Percentiles rank a stretch among this genome's conserved stretches.
Evolutionary conservation across 2,888 invertebrate genomes (phyloP).

Genomic region (Agriopis marginaria): DNA sequence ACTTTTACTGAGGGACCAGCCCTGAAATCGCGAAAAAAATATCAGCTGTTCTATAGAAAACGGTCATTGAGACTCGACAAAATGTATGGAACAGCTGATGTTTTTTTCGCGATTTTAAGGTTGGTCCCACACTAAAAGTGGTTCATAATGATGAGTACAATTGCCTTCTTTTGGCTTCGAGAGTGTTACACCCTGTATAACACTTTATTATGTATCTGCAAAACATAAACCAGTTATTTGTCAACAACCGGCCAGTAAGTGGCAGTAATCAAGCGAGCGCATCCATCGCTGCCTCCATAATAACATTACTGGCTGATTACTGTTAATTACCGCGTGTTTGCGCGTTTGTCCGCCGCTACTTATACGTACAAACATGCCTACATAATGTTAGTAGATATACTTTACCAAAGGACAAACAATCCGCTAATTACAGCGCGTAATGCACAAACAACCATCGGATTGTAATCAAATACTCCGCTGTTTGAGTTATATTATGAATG

Average conservation of each 20-base stretch:
- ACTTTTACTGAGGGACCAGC: too few relatives aligned
- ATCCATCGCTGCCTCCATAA: slow-evolving; percentile 2
- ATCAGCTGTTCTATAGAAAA: too few relatives aligned
- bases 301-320: slow-evolving; percentile 20
- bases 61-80: too few relatives aligned
- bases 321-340: slow-evolving; percentile 22
- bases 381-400: not conserved
- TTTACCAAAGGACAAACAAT: slow-evolving; percentile 22
- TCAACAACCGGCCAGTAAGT: too few relatives aligned
- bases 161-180: too few relatives aligned
- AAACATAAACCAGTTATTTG: not conserved
- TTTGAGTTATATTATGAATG: not conserved
- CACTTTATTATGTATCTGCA: not conserved
- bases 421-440: slow-evolving; percentile 27
- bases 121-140: too few relatives aligned
- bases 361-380: slow-evolving; percentile 8
- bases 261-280: slow-evolving; percentile 18
- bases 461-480: slow-evolving; percentile 15
- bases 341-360: slow-evolving; percentile 17
- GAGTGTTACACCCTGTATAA: too few relatives aligned
- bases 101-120: too few relatives aligned
- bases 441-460: slow-evolving; percentile 23
- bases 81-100: too few relatives aligned
- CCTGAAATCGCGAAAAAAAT: too few relatives aligned
- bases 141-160: too few relatives aligned